A percentile compares a stretch with the other conserved stretches of the same genome.
Conservation (phyloP, 2,113 vertebrate species). For the Cyprinodon brontotheroides region DNA sequence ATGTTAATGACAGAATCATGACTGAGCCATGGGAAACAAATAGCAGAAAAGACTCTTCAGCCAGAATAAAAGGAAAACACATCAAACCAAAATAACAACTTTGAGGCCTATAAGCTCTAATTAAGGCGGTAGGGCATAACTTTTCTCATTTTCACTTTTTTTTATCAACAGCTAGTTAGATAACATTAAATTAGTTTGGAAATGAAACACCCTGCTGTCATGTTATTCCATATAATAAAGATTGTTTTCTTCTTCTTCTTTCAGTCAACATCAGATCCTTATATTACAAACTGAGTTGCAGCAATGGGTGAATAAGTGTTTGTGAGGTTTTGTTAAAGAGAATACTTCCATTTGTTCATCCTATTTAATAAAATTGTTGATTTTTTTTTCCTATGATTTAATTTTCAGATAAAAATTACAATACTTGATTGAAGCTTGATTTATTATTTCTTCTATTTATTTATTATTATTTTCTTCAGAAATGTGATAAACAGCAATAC, state of each 20-base stretch:
- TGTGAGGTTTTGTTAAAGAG: not conserved
- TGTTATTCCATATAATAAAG: constrained; percentile 34
- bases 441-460: not conserved
- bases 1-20: constrained; percentile 43
- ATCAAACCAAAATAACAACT: constrained; percentile 79
- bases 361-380: not conserved
- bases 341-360: not conserved
- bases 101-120: constrained; percentile 77
- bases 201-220: constrained; percentile 58
- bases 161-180: constrained; percentile 65
- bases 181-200: constrained; percentile 65
- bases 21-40: constrained; percentile 57
- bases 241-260: constrained; percentile 45
- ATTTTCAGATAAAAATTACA: too few species aligned
- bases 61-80: constrained; percentile 62
- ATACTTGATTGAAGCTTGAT: not conserved
- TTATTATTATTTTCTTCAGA: not conserved
- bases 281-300: constrained; percentile 13
- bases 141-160: constrained; percentile 3
- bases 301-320: not conserved
- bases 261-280: constrained; percentile 25
- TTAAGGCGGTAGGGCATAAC: constrained; percentile 63
- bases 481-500: not conserved
- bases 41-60: constrained; percentile 40
- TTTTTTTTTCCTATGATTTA: not conserved